Conservation (phyloP, 2,113 vertebrate species). For the Coracopsis vasa region DNA sequence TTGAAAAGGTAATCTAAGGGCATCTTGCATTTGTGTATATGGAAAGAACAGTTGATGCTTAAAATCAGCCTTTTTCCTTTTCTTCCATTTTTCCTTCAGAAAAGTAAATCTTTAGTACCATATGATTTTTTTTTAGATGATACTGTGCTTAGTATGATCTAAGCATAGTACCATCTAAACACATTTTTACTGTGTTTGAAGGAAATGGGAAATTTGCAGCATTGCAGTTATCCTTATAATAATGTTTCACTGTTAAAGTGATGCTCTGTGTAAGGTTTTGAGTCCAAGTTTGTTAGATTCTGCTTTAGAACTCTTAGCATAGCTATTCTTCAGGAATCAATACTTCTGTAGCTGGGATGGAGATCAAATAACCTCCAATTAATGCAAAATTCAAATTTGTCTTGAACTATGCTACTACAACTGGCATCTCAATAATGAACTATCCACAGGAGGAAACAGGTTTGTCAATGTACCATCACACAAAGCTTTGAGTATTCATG, state of each 20-base stretch:
- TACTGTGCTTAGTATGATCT: background rate
- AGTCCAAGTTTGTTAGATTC: background rate
- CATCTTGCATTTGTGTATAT: background rate
- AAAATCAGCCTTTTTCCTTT: background rate
- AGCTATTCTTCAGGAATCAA: background rate
- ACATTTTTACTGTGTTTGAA: background rate
- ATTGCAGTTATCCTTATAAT: background rate
- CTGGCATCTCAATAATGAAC: background rate
- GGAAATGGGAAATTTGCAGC: background rate
- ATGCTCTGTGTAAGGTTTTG: background rate
- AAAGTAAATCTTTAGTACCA: background rate
- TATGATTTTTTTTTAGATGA: background rate
- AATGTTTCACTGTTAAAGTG: background rate
- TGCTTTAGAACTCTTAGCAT: background rate
- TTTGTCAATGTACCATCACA: background rate
- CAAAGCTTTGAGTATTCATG: background rate
- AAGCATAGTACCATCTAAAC: background rate
- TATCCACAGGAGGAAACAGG: background rate
- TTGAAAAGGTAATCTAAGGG: background rate
- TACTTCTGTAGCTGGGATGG: background rate
- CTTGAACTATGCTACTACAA: background rate
- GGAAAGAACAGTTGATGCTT: background rate
- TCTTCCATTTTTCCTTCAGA: background rate
- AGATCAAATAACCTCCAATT: background rate
- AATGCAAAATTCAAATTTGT: conserved; percentile 41